Percentiles rank a stretch among this genome's conserved stretches.
These are phyloP conservation scores for Chionomys nivalis DNA, from an alignment of 2,113 vertebrate species.

Conservation along the genomic window DNA sequence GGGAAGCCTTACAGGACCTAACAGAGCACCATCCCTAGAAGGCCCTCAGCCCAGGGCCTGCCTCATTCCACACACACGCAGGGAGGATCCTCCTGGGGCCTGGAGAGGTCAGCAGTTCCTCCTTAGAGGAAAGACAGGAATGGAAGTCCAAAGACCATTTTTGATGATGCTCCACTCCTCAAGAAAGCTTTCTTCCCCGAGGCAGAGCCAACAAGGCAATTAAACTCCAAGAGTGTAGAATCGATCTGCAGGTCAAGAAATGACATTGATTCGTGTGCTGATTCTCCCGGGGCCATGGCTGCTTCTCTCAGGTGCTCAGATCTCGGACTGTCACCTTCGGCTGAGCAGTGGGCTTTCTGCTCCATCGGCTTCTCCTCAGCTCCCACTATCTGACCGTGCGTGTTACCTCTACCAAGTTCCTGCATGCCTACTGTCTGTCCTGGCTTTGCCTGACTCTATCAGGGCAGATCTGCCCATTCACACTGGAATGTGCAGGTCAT, in stretches of 20 bases:
- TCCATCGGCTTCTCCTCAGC: fast-evolving
- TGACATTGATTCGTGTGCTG: conserved; percentile 8
- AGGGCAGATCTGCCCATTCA: not conserved
- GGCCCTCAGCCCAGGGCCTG: not conserved
- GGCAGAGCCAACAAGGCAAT: conserved; percentile 62
- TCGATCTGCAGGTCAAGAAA: not conserved
- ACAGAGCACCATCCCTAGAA: not conserved
- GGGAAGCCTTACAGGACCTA: not conserved
- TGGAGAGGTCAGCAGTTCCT: not conserved
- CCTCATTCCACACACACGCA: not conserved
- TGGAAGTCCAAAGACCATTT: not conserved
- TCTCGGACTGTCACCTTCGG: not conserved
- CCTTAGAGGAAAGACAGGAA: not conserved
- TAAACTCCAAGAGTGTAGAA: conserved; percentile 54
- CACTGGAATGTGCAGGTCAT: fast-evolving
- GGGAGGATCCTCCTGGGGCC: not conserved
- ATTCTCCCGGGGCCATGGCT: not conserved
- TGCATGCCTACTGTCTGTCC: not conserved
- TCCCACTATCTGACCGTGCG: not conserved
- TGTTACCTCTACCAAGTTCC: not conserved
- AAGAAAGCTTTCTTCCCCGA: conserved; percentile 38
- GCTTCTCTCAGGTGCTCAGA: not conserved
- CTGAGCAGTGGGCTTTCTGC: not conserved
- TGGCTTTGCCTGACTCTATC: not conserved
- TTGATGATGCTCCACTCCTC: not conserved